Conservation (phyloP, 2,797 vertebrate species). For the Myiothlypis chrysogaster region DNA sequence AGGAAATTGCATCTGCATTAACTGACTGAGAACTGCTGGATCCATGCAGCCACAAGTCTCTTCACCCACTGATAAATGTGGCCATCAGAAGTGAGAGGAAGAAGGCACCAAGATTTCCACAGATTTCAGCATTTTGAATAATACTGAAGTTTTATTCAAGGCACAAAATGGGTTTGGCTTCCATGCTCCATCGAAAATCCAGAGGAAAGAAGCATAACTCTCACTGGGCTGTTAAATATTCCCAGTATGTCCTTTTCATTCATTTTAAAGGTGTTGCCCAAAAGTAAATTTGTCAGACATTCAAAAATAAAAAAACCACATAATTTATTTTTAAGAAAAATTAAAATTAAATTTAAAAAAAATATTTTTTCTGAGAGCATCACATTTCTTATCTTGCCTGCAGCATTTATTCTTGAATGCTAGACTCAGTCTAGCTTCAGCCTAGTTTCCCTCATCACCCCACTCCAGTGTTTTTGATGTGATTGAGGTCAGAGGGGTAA, state of each 20-base stretch:
- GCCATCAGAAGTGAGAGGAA: not conserved
- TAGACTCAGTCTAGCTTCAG: not conserved
- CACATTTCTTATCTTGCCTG: not conserved
- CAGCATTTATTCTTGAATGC: not conserved
- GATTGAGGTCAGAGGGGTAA: not conserved
- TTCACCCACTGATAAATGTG: conserved; percentile 24
- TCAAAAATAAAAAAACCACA: not conserved
- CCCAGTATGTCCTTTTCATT: not conserved
- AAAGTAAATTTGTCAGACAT: not conserved
- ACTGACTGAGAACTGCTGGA: not conserved
- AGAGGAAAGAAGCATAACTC: not conserved
- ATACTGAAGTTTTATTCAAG: not conserved
- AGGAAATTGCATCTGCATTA: conserved; percentile 50
- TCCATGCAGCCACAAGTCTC: not conserved
- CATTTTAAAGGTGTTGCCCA: not conserved
- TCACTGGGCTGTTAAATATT: not conserved
- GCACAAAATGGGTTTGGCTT: not conserved
- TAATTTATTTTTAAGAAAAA: too few species aligned
- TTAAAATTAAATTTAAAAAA: too few species aligned
- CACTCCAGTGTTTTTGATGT: not conserved
- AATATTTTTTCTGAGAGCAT: not conserved
- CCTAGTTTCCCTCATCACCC: not conserved
- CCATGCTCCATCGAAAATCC: not conserved
- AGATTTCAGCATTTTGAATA: not conserved
- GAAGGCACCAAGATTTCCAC: not conserved